These are phyloP conservation scores for Syrmaticus mikado DNA, from an alignment of 2,113 vertebrate genomes.

Conservation along the genomic window DNA sequence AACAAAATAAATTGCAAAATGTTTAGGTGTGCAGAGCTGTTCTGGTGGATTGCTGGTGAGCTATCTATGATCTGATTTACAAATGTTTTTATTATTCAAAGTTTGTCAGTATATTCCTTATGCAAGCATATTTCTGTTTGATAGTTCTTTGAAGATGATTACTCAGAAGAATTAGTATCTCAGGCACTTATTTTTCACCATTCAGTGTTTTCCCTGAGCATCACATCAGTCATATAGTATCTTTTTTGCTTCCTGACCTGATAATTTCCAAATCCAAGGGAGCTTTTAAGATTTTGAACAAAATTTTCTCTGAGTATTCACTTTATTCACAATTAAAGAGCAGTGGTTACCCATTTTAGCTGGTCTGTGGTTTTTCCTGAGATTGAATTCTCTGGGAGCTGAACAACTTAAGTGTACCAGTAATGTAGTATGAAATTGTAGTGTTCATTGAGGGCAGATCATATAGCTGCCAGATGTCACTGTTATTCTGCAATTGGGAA, in stretches of 20 bases:
- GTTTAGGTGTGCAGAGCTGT: not conserved
- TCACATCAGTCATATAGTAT: not conserved
- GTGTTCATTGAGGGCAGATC: not conserved
- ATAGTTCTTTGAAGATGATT: not conserved
- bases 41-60: not conserved
- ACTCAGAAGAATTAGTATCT: not conserved
- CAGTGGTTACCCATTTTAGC: not conserved
- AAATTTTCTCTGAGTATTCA: not conserved
- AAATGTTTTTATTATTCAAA: not conserved
- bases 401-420: not conserved
- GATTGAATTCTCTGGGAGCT: not conserved
- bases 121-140: not conserved
- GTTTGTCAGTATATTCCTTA: not conserved
- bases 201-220: not conserved
- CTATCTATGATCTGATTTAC: not conserved
- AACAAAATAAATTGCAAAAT: not conserved
- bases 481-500: not conserved
- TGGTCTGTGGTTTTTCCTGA: not conserved
- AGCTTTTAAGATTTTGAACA: conserved; percentile 36
- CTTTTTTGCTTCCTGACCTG: not conserved
- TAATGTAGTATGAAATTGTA: not conserved
- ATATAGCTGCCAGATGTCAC: conserved; percentile 55
- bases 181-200: not conserved
- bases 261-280: not conserved
- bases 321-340: not conserved